phyloP scores from a whole-genome alignment of 64 coral and sea anemone species.

The Porites australiensis region DNA sequence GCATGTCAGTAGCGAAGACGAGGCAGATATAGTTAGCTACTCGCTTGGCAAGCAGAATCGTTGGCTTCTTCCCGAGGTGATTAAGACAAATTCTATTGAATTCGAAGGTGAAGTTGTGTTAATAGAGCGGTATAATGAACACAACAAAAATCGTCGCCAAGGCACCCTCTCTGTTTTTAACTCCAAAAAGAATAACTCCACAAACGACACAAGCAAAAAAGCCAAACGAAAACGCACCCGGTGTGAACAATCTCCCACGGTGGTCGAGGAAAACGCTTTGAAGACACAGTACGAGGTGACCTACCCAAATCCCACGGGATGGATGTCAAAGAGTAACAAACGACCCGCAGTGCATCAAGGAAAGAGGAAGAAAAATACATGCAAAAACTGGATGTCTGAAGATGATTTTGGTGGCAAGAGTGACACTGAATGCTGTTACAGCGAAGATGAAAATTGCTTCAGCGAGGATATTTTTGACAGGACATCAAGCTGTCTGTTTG shows the following conservation, averaged over 20 bases:
- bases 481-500: not conserved
- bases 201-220: not conserved
- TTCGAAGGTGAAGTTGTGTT: slow-evolving; percentile 9
- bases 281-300: not conserved
- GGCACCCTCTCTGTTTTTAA: slow-evolving; percentile 35
- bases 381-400: not conserved
- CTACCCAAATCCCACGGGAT: slow-evolving; percentile 11
- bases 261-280: not conserved
- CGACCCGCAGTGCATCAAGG: not conserved
- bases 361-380: slow-evolving; percentile 15
- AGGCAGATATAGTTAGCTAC: not conserved
- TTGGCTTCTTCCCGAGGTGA: slow-evolving; percentile 58
- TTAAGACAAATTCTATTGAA: slow-evolving; percentile 33
- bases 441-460: not conserved
- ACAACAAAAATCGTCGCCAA: not conserved
- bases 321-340: not conserved
- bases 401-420: not conserved
- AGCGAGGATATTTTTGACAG: not conserved
- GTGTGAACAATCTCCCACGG: not conserved
- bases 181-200: not conserved
- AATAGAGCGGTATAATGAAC: not conserved
- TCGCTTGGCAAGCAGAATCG: slow-evolving; percentile 65
- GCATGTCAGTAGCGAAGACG: not conserved
- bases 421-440: not conserved
- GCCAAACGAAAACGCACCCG: slow-evolving; percentile 13